Conservation (phyloP, 2,797 vertebrate genomes). For the Enteromius mattozi region DNA sequence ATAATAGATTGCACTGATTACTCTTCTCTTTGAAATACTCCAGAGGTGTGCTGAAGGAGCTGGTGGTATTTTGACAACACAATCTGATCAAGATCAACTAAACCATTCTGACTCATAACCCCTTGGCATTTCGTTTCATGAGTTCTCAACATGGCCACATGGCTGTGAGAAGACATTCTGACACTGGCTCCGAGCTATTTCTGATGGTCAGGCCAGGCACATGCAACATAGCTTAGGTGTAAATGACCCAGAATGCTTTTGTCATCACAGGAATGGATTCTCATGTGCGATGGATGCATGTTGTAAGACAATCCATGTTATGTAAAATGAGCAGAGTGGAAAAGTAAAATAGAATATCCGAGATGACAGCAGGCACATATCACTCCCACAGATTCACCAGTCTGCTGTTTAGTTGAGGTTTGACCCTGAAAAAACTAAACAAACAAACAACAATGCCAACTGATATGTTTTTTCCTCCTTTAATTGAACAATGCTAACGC, state of each 20-base stretch:
- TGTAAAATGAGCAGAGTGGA: constrained; percentile 29
- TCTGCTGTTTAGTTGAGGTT: background rate
- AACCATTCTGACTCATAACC: constrained; percentile 5
- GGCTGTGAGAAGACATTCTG: constrained; percentile 15
- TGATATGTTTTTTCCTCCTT: background rate
- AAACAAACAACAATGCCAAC: background rate
- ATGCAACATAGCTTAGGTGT: background rate
- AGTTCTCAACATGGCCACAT: background rate
- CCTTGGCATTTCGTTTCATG: background rate
- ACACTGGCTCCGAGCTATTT: constrained; percentile 8
- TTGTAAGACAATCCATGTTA: constrained; percentile 26
- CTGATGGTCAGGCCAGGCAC: constrained; percentile 12
- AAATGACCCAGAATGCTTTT: constrained; percentile 17
- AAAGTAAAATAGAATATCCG: constrained; percentile 20
- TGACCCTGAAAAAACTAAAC: background rate
- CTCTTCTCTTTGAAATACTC: background rate
- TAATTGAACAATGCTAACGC: background rate
- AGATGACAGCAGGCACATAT: constrained; percentile 19
- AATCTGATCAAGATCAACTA: background rate
- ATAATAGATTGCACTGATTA: background rate
- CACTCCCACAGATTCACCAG: background rate
- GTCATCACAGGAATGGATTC: constrained; percentile 13
- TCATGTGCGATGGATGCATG: constrained; percentile 1
- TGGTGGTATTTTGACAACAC: background rate
- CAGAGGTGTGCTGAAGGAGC: background rate